Conservation (phyloP, 2,888 invertebrate genomes). For the Caenorhabditis panamensis region DNA sequence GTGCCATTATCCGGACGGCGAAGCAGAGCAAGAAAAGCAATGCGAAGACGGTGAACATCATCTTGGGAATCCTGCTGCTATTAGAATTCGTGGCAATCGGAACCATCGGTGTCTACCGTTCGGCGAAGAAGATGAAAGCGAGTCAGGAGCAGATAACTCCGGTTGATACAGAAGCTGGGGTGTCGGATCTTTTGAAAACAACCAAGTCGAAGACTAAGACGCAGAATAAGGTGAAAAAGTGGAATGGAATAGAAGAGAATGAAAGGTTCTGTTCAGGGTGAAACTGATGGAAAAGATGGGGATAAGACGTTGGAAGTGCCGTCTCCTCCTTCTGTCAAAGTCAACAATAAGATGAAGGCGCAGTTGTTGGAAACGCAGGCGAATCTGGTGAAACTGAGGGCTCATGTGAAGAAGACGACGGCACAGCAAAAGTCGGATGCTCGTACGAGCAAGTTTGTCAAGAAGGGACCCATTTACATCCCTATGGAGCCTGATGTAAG, state of each 20-base stretch:
- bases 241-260: no score
- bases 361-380: conserved; percentile 9
- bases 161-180: not conserved
- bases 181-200: not conserved
- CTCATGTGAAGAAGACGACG: conserved; percentile 7
- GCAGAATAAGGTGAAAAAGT: not conserved
- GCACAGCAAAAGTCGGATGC: conserved; percentile 13
- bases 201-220: not conserved
- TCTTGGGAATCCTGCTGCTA: no score
- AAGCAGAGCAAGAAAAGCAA: no score
- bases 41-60: no score
- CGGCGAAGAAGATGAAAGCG: no score
- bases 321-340: conserved; percentile 11
- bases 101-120: no score
- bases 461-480: conserved; percentile 32
- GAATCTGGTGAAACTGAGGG: conserved; percentile 14
- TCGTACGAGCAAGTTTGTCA: conserved; percentile 4
- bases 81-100: no score
- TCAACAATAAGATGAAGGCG: conserved; percentile 10
- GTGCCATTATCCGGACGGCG: no score
- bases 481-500: conserved; percentile 28
- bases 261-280: not conserved
- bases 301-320: conserved; percentile 14
- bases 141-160: no score
- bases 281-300: not conserved